Conservation (phyloP, 2,888 invertebrate species). For the Parascotia fuliginaria region DNA sequence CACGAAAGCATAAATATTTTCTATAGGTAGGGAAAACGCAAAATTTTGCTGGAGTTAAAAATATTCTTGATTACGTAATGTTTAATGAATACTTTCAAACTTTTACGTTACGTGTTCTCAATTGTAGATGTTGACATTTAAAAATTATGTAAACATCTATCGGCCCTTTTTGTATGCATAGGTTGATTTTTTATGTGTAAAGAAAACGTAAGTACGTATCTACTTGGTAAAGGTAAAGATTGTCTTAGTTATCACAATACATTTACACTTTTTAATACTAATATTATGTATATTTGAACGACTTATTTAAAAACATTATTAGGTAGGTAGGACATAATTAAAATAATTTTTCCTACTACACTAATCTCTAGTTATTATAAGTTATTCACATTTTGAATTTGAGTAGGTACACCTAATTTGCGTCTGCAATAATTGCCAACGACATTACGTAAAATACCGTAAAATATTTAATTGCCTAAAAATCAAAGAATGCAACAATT, state of each 20-base stretch:
- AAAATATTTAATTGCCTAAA: background rate
- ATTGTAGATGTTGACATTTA: slow-evolving; percentile 31
- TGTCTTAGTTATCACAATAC: no score
- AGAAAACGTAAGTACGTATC: no score
- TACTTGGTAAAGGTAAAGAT: no score
- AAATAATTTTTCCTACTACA: no score
- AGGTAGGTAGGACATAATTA: no score
- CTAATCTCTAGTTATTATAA: no score
- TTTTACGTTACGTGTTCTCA: slow-evolving; percentile 43
- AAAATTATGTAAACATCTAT: slow-evolving; percentile 7
- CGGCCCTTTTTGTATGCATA: slow-evolving; percentile 8
- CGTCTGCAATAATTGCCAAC: no score
- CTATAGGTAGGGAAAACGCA: slow-evolving; percentile 1
- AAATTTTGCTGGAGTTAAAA: slow-evolving; percentile 10
- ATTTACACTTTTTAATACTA: no score
- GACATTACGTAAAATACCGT: slow-evolving; percentile 1
- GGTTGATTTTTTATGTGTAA: slow-evolving; percentile 21
- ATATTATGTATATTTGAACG: no score
- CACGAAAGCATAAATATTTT: background rate
- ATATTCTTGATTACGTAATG: slow-evolving; percentile 29
- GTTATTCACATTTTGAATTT: no score
- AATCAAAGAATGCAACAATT: slow-evolving; percentile 8
- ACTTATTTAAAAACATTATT: no score
- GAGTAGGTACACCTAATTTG: no score
- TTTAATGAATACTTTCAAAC: slow-evolving; percentile 41